Evolutionary conservation across 2,113 vertebrate species (phyloP).

Genomic region (Lates calcarifer): DNA sequence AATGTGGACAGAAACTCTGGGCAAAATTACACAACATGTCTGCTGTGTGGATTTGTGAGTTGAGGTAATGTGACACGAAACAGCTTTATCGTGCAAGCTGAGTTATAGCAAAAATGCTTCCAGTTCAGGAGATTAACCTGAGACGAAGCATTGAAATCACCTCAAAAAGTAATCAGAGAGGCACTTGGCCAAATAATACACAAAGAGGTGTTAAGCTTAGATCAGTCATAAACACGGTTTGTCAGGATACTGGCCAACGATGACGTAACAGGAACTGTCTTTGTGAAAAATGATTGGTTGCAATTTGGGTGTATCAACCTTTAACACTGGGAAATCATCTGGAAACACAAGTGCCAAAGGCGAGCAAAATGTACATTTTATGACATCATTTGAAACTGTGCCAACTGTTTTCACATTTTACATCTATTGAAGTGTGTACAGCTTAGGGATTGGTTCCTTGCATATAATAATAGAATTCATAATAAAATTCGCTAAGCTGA

Average conservation of each 20-base stretch:
- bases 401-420: neutral
- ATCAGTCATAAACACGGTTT: neutral
- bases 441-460: slow-evolving; percentile 13
- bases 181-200: neutral
- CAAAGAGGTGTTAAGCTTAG: neutral
- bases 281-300: neutral
- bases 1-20: slow-evolving; percentile 24
- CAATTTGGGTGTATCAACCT: neutral
- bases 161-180: neutral
- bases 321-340: too few species aligned
- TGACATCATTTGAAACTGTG: neutral
- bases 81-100: slow-evolving; percentile 22
- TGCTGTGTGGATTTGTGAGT: slow-evolving; percentile 17
- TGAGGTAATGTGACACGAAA: slow-evolving; percentile 41
- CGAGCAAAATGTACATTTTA: neutral
- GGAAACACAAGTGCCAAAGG: neutral
- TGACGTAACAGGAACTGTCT: too few species aligned
- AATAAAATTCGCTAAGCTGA: slow-evolving; percentile 2
- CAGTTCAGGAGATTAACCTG: slow-evolving; percentile 9
- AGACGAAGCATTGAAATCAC: neutral
- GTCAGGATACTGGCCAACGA: too few species aligned
- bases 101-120: slow-evolving; percentile 7
- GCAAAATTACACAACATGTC: slow-evolving; percentile 11
- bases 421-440: neutral
- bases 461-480: too few species aligned